Conservation (phyloP, 2,797 vertebrate species). For the Gymnoscopelus braueri region DNA sequence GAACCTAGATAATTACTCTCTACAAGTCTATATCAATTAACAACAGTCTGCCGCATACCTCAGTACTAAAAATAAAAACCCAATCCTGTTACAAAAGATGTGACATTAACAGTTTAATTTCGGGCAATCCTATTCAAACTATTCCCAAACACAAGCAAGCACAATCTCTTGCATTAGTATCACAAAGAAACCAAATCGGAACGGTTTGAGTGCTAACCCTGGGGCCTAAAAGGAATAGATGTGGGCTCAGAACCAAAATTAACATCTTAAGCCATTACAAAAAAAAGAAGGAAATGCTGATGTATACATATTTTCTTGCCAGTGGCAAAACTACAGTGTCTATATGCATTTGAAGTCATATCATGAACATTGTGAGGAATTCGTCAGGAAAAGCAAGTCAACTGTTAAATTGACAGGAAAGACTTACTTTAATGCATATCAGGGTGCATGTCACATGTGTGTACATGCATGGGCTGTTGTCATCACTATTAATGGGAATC, state of each 20-base stretch:
- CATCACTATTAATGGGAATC: slow-evolving; percentile 55
- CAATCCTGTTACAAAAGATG: too few relatives aligned
- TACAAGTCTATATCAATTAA: too few relatives aligned
- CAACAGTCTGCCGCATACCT: too few relatives aligned
- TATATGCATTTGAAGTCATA: background rate
- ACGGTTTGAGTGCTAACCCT: background rate
- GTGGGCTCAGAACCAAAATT: background rate
- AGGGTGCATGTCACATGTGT: background rate
- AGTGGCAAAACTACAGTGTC: background rate
- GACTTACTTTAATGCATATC: background rate
- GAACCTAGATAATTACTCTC: too few relatives aligned
- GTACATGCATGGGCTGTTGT: slow-evolving; percentile 37
- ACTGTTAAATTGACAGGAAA: background rate
- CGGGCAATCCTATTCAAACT: too few relatives aligned
- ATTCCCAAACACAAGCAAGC: background rate
- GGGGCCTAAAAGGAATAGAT: background rate
- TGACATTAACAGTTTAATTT: too few relatives aligned
- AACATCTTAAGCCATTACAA: background rate
- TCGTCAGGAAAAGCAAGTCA: too few relatives aligned
- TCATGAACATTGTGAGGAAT: too few relatives aligned
- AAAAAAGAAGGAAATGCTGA: background rate
- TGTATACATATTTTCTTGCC: too few relatives aligned
- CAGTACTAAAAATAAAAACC: too few relatives aligned
- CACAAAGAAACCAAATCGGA: background rate
- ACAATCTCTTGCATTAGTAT: background rate